phyloP scores from a whole-genome alignment of 2,888 invertebrate genomes.

The Pachliopta kotzebuea region DNA sequence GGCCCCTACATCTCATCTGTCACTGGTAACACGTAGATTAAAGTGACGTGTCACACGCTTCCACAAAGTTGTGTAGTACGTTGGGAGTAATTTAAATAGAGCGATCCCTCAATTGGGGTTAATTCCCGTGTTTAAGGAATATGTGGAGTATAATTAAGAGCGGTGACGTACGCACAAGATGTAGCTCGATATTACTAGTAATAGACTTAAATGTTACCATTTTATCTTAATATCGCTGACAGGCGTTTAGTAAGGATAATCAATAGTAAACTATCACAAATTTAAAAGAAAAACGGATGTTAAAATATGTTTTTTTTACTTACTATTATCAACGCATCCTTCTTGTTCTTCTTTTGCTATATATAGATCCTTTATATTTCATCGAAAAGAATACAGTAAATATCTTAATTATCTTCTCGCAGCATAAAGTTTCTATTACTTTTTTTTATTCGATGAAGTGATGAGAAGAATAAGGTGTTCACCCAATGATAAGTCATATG shows the following conservation, averaged over 20 bases:
- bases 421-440: too few species aligned
- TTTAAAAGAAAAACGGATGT: too few species aligned
- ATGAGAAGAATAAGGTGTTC: too few species aligned
- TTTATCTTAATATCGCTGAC: neutral
- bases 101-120: constrained; percentile 79
- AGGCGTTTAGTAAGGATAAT: neutral
- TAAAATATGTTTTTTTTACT: too few species aligned
- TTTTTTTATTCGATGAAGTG: too few species aligned
- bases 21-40: constrained; percentile 56
- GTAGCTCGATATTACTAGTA: neutral
- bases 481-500: too few species aligned
- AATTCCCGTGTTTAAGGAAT: constrained; percentile 80
- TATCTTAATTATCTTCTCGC: too few species aligned
- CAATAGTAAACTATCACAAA: neutral
- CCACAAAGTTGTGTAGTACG: constrained; percentile 77
- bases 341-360: too few species aligned
- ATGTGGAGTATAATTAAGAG: constrained; percentile 73
- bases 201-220: neutral
- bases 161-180: constrained; percentile 46
- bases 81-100: constrained; percentile 78
- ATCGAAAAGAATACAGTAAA: too few species aligned
- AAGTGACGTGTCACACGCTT: constrained; percentile 72
- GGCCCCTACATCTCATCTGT: constrained; percentile 34
- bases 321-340: too few species aligned
- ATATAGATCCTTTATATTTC: too few species aligned